Evolutionary conservation across 2,113 vertebrate species (phyloP), one percentile per base, ranked within the genome.

Genomic region (Stomatorhinus ivindoensis): DNA sequence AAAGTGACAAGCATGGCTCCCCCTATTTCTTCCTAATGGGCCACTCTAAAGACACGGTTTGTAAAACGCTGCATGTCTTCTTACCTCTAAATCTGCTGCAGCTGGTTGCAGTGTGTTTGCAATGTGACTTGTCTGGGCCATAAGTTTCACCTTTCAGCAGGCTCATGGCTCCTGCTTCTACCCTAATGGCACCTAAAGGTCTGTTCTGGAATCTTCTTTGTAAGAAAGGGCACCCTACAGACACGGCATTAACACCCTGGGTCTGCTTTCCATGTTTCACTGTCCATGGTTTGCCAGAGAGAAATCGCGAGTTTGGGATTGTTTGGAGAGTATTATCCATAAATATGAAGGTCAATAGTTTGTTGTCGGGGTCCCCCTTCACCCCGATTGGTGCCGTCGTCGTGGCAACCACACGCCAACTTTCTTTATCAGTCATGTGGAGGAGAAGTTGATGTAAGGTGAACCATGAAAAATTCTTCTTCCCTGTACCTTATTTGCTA

Each of bases 1-100:
- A 99, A 99, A 99, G 97, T 99, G 98, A 99, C 97, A 99, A 97
- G 97, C 98, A 99, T 98, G 98, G 98, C 97, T 98, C 98, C 96
- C 98, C 98, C 96, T 99, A 99, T 99, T 99, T 99, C 98, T 98
- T 99, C 98, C 97, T 99, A 97, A 97, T 97, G 98, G 98, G 98
- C 97, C 98, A 98, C 96, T 97, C 98, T 97, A 99, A 99, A 98
- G 98, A 99, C 97, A 99, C 98, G 98, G 98, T 99, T 98, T 98
- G 98, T 99, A 97, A 98, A 87, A 96, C 94, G 95, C 95, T 96
- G 94, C 97, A 97, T 97, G 97, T 94, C 92, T 97, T 93, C 96
- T 97, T 98, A 95, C 95, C 93, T 94, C 95, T 96, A 96, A 95
- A 95, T 91, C 58, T 50, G 50, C 90, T 93, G 94, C 91, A 92